Evolutionary conservation across 2,797 vertebrate species (phyloP).

Genomic region (Heteromormyrus szaboi): DNA sequence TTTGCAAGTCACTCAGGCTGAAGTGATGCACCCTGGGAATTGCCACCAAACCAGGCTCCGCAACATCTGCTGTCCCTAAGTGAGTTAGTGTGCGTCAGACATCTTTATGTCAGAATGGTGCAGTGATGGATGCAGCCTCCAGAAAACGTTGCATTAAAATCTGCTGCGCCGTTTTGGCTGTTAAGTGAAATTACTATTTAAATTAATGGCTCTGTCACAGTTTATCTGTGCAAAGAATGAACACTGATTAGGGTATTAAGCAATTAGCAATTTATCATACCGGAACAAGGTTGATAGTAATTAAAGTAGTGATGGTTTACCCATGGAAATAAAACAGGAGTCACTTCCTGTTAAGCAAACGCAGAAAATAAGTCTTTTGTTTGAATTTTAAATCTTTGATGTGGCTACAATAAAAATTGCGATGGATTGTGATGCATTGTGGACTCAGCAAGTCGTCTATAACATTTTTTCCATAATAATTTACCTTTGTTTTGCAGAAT

Average conservation of each 20-base stretch:
- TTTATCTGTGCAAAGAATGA: conserved; percentile 93
- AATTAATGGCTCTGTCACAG: conserved; percentile 92
- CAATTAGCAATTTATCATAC: conserved; percentile 99
- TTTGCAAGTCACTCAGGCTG: conserved; percentile 97
- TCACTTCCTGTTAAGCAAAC: conserved; percentile 73
- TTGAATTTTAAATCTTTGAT: conserved; percentile 25
- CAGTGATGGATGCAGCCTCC: conserved; percentile 92
- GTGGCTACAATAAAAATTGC: conserved; percentile 21
- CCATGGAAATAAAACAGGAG: conserved; percentile 88
- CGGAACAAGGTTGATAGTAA: conserved; percentile 93
- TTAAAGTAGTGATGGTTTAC: conserved; percentile 91
- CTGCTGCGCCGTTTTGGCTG: conserved; percentile 87
- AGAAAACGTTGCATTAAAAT: conserved; percentile 89
- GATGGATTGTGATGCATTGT: neutral
- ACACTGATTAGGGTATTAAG: conserved; percentile 98
- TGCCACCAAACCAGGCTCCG: conserved; percentile 84
- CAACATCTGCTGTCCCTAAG: conserved; percentile 99
- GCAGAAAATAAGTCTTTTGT: conserved; percentile 11
- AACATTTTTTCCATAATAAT: neutral
- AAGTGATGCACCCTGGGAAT: conserved; percentile 99
- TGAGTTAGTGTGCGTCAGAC: conserved; percentile 99
- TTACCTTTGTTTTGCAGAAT: neutral
- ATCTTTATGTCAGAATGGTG: conserved; percentile 98
- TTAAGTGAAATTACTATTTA: conserved; percentile 97
- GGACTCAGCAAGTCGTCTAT: neutral